Conservation (phyloP, 2,113 vertebrate species). For the Xenopus tropicalis region DNA sequence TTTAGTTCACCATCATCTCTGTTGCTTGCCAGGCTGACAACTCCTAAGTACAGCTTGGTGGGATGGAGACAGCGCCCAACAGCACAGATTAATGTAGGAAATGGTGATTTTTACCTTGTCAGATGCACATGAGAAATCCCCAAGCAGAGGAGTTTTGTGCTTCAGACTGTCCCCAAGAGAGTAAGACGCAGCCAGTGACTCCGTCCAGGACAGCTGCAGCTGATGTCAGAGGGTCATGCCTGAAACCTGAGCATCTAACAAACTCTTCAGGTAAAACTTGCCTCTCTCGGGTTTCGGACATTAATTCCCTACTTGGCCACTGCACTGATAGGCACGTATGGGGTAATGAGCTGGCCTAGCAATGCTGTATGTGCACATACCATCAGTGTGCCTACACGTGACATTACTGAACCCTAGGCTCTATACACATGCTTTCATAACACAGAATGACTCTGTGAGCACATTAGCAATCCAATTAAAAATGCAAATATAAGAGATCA, state of each 20-base stretch:
- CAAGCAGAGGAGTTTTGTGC: conserved; percentile 20
- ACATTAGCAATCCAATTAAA: too few relatives aligned
- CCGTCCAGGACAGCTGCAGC: conserved; percentile 39
- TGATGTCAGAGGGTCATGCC: conserved; percentile 43
- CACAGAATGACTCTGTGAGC: too few relatives aligned
- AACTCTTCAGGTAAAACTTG: conserved; percentile 45
- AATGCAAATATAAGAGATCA: too few relatives aligned
- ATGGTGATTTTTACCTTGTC: conserved; percentile 31
- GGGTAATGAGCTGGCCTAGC: conserved; percentile 1
- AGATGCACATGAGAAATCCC: conserved; percentile 39
- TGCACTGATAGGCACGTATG: conserved; percentile 33
- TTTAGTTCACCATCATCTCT: too few relatives aligned
- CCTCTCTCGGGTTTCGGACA: conserved; percentile 39
- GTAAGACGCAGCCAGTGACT: conserved; percentile 21
- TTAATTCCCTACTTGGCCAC: conserved; percentile 44
- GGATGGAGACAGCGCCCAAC: not conserved
- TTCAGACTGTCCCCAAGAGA: conserved; percentile 33
- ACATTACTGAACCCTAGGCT: not conserved
- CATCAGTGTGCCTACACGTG: not conserved
- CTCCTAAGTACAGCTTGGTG: not conserved
- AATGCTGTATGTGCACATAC: conserved; percentile 4
- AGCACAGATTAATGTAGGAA: conserved; percentile 11
- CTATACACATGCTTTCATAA: not conserved
- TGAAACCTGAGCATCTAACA: conserved; percentile 42
- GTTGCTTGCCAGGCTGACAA: too few relatives aligned